Conservation (phyloP, 2,113 vertebrate genomes). For the Gopherus flavomarginatus region DNA sequence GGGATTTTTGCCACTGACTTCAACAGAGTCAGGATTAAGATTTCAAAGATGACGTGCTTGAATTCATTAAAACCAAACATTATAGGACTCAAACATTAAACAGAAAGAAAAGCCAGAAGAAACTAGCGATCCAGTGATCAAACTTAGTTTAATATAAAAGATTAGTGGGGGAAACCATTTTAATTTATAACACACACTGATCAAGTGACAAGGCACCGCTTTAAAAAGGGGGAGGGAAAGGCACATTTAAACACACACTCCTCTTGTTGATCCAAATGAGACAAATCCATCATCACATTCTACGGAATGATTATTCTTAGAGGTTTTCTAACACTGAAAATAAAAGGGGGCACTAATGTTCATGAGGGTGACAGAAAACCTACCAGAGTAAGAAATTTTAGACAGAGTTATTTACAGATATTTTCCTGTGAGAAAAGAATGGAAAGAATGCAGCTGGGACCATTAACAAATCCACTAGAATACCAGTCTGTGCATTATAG, state of each 20-base stretch:
- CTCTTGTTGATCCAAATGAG: constrained; percentile 17
- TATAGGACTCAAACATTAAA: neutral
- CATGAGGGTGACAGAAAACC: constrained; percentile 50
- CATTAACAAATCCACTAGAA: constrained; percentile 74
- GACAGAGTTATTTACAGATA: constrained; percentile 71
- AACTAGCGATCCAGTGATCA: neutral
- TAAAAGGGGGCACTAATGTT: constrained; percentile 28
- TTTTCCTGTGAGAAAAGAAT: constrained; percentile 87
- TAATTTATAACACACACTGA: neutral
- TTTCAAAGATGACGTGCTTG: neutral
- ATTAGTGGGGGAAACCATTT: neutral
- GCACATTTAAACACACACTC: neutral
- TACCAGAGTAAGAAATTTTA: constrained; percentile 53
- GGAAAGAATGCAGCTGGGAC: constrained; percentile 75
- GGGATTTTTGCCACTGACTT: neutral
- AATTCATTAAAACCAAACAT: neutral
- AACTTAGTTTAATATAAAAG: neutral
- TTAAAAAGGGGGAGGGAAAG: neutral
- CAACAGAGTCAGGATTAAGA: neutral
- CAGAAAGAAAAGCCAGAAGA: neutral
- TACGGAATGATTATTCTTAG: neutral
- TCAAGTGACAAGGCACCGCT: neutral
- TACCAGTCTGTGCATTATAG: constrained; percentile 1
- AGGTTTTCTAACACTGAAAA: neutral
- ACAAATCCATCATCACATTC: constrained; percentile 15